Conservation (phyloP, 1,140 invertebrate species). For the Eriocheir sinensis region DNA sequence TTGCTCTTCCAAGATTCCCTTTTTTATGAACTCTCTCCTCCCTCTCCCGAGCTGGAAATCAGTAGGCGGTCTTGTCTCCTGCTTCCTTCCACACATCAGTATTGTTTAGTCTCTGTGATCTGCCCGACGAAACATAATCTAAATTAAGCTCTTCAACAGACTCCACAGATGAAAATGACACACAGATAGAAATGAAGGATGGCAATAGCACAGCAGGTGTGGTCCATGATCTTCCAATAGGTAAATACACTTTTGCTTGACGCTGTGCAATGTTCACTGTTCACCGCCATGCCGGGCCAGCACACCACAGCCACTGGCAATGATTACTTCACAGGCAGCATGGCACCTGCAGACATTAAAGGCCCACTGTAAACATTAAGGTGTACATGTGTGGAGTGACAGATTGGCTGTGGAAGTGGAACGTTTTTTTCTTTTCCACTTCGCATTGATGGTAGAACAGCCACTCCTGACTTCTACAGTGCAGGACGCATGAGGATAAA, state of each 20-base stretch:
- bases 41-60: too few species aligned
- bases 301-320: background rate
- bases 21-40: background rate
- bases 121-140: background rate
- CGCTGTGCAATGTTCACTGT: background rate
- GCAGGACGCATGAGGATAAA: too few species aligned
- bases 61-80: too few species aligned
- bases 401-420: too few species aligned
- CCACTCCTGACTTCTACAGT: too few species aligned
- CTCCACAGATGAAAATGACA: constrained; percentile 12
- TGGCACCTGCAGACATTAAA: background rate
- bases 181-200: constrained; percentile 12
- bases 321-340: background rate
- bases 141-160: constrained; percentile 1
- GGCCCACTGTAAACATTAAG: too few species aligned
- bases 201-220: background rate
- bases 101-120: too few species aligned
- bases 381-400: too few species aligned
- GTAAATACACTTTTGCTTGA: background rate
- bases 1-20: background rate
- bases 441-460: too few species aligned
- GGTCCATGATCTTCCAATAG: background rate
- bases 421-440: too few species aligned
- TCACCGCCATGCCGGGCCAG: background rate
- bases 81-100: too few species aligned